phyloP scores from a whole-genome alignment of 2,113 vertebrate genomes.

The Vombatus ursinus region DNA sequence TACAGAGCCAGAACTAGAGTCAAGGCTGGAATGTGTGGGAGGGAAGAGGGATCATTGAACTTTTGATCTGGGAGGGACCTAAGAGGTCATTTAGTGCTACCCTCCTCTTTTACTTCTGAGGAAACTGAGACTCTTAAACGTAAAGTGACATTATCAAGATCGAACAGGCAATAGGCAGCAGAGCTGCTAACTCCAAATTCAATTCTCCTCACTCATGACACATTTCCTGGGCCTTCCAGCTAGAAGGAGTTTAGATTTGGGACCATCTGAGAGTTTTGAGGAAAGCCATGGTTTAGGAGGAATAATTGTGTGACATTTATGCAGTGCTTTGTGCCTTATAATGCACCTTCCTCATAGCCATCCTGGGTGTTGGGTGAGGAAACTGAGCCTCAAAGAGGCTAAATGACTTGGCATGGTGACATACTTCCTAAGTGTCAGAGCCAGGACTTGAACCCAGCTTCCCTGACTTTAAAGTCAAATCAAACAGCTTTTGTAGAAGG shows the following conservation, averaged over 20 bases:
- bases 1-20: neutral
- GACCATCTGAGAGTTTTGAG: too few relatives aligned
- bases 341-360: neutral
- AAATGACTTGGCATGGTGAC: neutral
- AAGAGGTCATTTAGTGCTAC: neutral
- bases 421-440: neutral
- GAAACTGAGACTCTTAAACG: too few relatives aligned
- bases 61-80: too few relatives aligned
- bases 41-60: conserved; percentile 72
- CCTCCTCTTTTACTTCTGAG: too few relatives aligned
- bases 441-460: neutral
- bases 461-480: neutral
- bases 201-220: too few relatives aligned
- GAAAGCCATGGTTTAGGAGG: neutral
- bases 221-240: too few relatives aligned
- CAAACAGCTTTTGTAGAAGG: too few relatives aligned
- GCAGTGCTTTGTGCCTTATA: neutral
- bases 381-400: neutral
- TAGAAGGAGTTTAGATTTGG: too few relatives aligned
- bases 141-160: too few relatives aligned
- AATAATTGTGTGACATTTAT: neutral
- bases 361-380: neutral
- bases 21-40: neutral
- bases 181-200: too few relatives aligned
- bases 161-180: too few relatives aligned